Conservation (phyloP, 2,888 invertebrate species). For the Mesorhabditis spiculigera region DNA sequence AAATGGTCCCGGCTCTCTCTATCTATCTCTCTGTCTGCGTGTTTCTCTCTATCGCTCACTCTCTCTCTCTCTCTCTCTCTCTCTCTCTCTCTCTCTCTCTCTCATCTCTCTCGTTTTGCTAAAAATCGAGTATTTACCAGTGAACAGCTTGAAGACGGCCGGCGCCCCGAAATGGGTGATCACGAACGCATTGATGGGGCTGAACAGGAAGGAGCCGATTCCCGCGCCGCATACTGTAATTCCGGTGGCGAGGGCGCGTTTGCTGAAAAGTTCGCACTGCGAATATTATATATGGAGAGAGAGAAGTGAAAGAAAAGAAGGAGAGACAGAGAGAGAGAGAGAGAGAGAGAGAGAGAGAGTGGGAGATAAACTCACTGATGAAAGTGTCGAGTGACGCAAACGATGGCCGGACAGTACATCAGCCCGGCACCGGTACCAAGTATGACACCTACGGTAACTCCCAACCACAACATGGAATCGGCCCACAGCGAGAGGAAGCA, state of each 20-base stretch:
- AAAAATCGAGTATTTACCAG: not conserved
- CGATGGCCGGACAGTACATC: conserved; percentile 1
- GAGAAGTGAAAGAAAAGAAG: too few species aligned
- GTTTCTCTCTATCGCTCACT: not conserved
- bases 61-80: not conserved
- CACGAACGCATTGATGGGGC: not conserved
- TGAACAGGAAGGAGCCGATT: not conserved
- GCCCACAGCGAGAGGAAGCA: conserved; percentile 1
- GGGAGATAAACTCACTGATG: not conserved
- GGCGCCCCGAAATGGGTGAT: not conserved
- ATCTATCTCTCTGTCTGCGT: not conserved
- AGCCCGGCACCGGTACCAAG: not conserved
- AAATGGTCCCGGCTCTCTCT: not conserved
- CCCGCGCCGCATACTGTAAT: conserved; percentile 3
- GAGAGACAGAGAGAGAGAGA: too few species aligned
- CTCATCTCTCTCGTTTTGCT: not conserved
- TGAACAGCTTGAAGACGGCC: not conserved
- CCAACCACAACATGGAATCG: not conserved
- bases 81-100: not conserved
- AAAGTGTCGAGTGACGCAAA: not conserved
- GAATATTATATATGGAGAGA: too few species aligned
- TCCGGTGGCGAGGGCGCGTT: not conserved
- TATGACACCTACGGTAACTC: not conserved
- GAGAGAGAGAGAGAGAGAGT: too few species aligned
- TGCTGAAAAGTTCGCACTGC: too few species aligned